Percentiles rank a stretch among this genome's conserved stretches.
These are phyloP conservation scores for Sphaeridia pumilis DNA, from an alignment of 2,888 invertebrate species.

Conservation along the genomic window DNA sequence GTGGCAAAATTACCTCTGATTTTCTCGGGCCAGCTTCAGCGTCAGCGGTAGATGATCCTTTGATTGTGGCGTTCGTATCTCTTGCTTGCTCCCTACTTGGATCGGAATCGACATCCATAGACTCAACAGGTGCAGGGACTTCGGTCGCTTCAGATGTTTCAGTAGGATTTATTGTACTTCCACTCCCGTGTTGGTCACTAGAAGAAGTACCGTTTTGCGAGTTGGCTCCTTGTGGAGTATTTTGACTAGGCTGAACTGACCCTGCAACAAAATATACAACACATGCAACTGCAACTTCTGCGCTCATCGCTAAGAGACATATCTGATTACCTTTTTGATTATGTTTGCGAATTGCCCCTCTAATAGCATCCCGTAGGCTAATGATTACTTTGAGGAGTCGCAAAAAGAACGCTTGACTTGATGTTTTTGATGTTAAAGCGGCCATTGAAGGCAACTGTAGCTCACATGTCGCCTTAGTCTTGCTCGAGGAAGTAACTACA, in stretches of 20 bases:
- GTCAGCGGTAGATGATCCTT: not conserved
- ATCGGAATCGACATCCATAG: slow-evolving; percentile 15
- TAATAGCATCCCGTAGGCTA: slow-evolving; percentile 56
- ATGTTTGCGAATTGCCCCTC: slow-evolving; percentile 36
- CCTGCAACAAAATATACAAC: too few species aligned
- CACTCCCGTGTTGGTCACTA: too few species aligned
- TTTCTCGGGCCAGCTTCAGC: too few species aligned
- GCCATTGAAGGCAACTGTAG: slow-evolving; percentile 73
- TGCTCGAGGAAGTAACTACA: slow-evolving; percentile 60
- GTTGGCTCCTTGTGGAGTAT: slow-evolving; percentile 1
- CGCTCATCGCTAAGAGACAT: too few species aligned
- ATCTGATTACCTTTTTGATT: slow-evolving; percentile 31
- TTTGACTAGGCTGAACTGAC: not conserved
- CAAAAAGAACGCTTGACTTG: slow-evolving; percentile 73
- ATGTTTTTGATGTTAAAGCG: slow-evolving; percentile 65
- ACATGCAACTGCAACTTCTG: too few species aligned
- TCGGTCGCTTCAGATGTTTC: slow-evolving; percentile 2
- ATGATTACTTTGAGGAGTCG: slow-evolving; percentile 71
- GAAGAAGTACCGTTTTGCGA: too few species aligned
- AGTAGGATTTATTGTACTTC: too few species aligned
- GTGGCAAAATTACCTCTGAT: too few species aligned
- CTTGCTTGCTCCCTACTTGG: too few species aligned
- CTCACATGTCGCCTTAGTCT: slow-evolving; percentile 61
- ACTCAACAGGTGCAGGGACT: slow-evolving; percentile 1
- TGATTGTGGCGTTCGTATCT: slow-evolving; percentile 2